Percentiles rank a stretch among this genome's conserved stretches.
These are phyloP conservation scores for Nemapogon koenigi DNA, from an alignment of 2,888 invertebrate species.

Conservation along the genomic window DNA sequence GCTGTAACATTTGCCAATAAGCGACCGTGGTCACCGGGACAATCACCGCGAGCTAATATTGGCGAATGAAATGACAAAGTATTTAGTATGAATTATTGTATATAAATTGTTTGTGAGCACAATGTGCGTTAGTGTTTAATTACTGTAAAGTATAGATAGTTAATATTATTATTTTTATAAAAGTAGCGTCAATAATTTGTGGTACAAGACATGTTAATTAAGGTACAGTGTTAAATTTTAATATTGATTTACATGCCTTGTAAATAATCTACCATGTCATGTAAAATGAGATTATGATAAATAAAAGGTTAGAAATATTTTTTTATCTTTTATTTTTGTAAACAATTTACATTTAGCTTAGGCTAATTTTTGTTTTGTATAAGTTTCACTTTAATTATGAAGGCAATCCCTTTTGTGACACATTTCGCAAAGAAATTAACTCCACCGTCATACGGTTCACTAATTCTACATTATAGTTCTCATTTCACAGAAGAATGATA, in stretches of 20 bases:
- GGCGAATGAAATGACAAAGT: too few relatives aligned
- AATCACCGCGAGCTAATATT: too few relatives aligned
- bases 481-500: too few relatives aligned
- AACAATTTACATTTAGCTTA: neutral
- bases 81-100: too few relatives aligned
- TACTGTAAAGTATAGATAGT: conserved; percentile 34
- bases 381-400: neutral
- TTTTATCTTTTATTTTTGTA: conserved; percentile 17
- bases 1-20: too few relatives aligned
- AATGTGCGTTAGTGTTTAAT: conserved; percentile 47
- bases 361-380: neutral
- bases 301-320: conserved; percentile 36
- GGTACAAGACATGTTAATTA: conserved; percentile 25
- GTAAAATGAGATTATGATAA: conserved; percentile 62
- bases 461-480: too few relatives aligned
- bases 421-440: too few relatives aligned
- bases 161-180: conserved; percentile 56
- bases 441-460: too few relatives aligned
- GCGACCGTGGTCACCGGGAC: too few relatives aligned
- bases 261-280: conserved; percentile 56
- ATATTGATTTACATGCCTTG: conserved; percentile 37
- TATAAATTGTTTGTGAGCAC: conserved; percentile 20
- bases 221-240: conserved; percentile 54
- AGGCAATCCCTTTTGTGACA: neutral
- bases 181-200: conserved; percentile 28